Conservation (phyloP, 2,888 invertebrate species). For the Erebia palarica region DNA sequence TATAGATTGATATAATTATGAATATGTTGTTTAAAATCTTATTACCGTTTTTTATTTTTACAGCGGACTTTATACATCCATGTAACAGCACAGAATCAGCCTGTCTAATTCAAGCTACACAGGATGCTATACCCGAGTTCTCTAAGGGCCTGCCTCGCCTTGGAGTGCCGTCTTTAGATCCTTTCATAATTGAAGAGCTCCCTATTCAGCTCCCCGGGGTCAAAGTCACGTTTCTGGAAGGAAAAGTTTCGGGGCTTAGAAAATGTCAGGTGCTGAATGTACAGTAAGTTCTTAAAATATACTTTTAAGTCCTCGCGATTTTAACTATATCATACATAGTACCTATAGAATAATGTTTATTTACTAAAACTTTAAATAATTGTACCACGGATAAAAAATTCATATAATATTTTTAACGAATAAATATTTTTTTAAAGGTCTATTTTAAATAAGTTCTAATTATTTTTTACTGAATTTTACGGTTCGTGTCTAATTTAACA, state of each 20-base stretch:
- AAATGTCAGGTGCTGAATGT: conserved; percentile 75
- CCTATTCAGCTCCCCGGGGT: conserved; percentile 76
- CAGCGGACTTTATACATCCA: conserved; percentile 74
- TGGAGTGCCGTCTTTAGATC: conserved; percentile 70
- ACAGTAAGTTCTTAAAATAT: conserved; percentile 61
- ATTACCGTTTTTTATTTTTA: conserved; percentile 33
- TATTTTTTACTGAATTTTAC: too few relatives aligned
- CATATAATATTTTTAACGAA: too few relatives aligned
- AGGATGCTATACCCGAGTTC: conserved; percentile 72
- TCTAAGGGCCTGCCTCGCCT: conserved; percentile 68
- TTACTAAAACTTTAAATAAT: too few relatives aligned
- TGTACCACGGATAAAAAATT: too few relatives aligned
- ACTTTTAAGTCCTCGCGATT: not conserved
- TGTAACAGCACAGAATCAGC: conserved; percentile 71
- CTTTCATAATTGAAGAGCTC: conserved; percentile 70
- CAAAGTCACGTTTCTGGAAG: conserved; percentile 72
- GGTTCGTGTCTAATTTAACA: too few relatives aligned
- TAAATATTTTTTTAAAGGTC: too few relatives aligned
- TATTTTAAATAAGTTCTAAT: not conserved
- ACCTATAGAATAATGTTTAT: too few relatives aligned
- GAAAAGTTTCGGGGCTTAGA: conserved; percentile 69
- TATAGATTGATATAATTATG: too few relatives aligned
- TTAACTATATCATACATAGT: too few relatives aligned
- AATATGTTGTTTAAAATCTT: not conserved
- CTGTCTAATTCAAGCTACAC: conserved; percentile 69